Evolutionary conservation across 1,140 invertebrate species (phyloP), one percentile per base, ranked within the genome.

Genomic region (Ostrea edulis): DNA sequence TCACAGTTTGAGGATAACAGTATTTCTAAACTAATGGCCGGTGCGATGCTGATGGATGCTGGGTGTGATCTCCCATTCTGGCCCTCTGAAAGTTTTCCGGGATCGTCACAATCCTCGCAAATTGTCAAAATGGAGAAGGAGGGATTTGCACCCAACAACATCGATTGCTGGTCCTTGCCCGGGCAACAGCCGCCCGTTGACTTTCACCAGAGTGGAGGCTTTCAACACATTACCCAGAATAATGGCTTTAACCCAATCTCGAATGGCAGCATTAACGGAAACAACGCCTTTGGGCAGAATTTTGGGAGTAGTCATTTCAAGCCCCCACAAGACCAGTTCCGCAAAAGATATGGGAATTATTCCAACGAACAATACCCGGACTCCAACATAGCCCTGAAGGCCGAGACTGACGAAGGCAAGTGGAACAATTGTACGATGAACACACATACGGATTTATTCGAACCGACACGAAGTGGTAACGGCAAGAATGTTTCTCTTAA

Each of bases 361-460:
- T 87, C 86, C 22, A 89, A 89, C 54, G 89, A 89, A 89, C 87
- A 89, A 85, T 89, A 89, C 51, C 89, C 89, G 3, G 89, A 89
- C 82, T 86, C 68, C 58, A 87, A 89, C 52, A 86, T 89, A 62
- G 86, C 88, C 14, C 44, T 89, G 22, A 89, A 89, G 82, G 55
- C 89, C 7, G 89, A 89, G 71, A 89, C 58, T 22, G 77, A 83
- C 17, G 89, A 89, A 22, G 25, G 68, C 22, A 89, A 89, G 55
- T 89, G 86, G 89, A 87, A 71, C 51, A 85, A 55, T 7, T 89
- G 89, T 89, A 84, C 89, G 11, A 65, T 87, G 51, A 87, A 87
- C 65, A 82, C 89, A 68, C 62, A 53, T 3, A 87, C 84, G 44
- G 84, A 87, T 53, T 58, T 87, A 12, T 89, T 82, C 44, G 86